These are phyloP conservation scores for Chaetogeoica ovagalla DNA, from an alignment of 2,888 invertebrate genomes.

Conservation along the genomic window DNA sequence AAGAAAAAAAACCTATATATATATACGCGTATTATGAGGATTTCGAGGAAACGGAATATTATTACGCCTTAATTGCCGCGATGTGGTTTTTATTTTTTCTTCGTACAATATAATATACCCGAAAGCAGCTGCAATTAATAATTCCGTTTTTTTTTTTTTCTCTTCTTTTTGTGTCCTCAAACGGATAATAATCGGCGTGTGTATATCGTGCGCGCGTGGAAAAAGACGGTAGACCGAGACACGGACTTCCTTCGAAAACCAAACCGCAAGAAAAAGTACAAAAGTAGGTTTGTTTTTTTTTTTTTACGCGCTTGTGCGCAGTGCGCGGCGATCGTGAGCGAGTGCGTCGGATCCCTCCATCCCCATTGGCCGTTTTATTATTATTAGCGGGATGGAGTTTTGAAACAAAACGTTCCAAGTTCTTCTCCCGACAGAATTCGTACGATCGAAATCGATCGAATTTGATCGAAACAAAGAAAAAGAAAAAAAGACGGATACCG, in stretches of 20 bases:
- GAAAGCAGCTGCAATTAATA: conserved; percentile 36
- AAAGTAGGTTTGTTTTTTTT: no score
- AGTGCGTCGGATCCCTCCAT: no score
- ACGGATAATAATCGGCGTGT: conserved; percentile 43
- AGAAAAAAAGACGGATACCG: no score
- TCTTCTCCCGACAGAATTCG: no score
- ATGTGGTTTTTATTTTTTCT: conserved; percentile 27
- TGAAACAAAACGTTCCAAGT: no score
- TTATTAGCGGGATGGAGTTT: no score
- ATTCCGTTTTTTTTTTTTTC: neutral
- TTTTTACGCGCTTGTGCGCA: no score
- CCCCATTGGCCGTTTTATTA: no score
- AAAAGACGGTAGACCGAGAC: conserved; percentile 40
- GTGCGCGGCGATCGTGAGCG: no score
- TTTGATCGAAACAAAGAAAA: no score
- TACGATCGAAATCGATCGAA: no score
- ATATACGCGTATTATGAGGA: neutral
- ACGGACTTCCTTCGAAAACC: conserved; percentile 34
- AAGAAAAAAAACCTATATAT: neutral
- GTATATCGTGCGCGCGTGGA: conserved; percentile 13
- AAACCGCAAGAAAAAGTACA: neutral
- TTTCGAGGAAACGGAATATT: conserved; percentile 30
- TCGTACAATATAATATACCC: conserved; percentile 14
- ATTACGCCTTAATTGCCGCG: conserved; percentile 42
- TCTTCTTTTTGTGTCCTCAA: conserved; percentile 14